A percentile compares a stretch with the other conserved stretches of the same genome.
Evolutionary conservation across 2,797 vertebrate genomes (phyloP).

Genomic region (Scleropages formosus): DNA sequence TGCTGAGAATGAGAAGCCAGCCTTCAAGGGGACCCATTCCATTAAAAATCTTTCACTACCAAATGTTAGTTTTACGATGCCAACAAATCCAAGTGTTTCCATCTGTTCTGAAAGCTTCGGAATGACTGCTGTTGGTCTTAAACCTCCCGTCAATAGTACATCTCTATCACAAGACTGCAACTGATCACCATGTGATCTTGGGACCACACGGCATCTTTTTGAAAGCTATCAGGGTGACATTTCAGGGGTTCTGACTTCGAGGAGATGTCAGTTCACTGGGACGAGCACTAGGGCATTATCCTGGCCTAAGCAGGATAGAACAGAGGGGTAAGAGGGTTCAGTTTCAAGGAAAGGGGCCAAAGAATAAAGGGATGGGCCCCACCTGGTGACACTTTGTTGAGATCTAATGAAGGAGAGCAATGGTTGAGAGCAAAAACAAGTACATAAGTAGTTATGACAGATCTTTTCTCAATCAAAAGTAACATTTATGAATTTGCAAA

Average conservation of each 20-base stretch:
- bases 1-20: too few relatives aligned
- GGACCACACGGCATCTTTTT: constrained; percentile 37
- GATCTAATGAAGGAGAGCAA: constrained; percentile 73
- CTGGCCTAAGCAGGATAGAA: constrained; percentile 44
- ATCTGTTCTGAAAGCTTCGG: background rate
- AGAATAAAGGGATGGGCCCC: constrained; percentile 64
- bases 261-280: constrained; percentile 35
- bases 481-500: constrained; percentile 3
- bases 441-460: constrained; percentile 27
- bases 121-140: background rate
- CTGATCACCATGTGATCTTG: background rate
- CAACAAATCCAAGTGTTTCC: background rate
- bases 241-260: constrained; percentile 57
- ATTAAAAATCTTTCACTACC: too few relatives aligned
- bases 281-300: constrained; percentile 37
- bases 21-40: too few relatives aligned
- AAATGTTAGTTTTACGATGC: background rate
- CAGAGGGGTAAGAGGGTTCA: constrained; percentile 6
- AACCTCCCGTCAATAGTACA: background rate
- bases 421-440: constrained; percentile 48
- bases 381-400: constrained; percentile 78
- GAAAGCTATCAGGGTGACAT: constrained; percentile 60
- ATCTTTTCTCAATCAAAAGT: constrained; percentile 35
- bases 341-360: constrained; percentile 20
- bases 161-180: background rate